phyloP scores from a whole-genome alignment of 2,888 invertebrate species.

The Synanthedon myopaeformis region DNA sequence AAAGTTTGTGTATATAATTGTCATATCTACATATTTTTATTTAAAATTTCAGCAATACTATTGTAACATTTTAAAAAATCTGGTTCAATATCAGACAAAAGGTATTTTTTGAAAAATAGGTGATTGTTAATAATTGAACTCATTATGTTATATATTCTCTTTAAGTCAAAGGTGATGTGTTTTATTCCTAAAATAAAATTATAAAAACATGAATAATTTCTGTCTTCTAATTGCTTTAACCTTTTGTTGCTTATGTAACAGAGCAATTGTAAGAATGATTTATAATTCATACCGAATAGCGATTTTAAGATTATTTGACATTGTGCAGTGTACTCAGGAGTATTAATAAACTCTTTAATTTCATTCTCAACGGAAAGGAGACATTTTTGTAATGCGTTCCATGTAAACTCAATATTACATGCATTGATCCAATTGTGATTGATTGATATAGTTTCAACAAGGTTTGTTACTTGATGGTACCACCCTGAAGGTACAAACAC shows the following conservation, averaged over 20 bases:
- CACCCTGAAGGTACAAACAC: constrained; percentile 97
- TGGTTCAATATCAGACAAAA: constrained; percentile 12
- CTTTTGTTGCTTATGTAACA: constrained; percentile 73
- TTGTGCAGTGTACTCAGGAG: constrained; percentile 76
- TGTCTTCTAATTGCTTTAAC: constrained; percentile 48
- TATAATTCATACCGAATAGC: constrained; percentile 82
- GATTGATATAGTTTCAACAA: constrained; percentile 92
- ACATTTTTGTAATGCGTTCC: constrained; percentile 74
- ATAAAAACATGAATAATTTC: constrained; percentile 39
- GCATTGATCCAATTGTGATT: constrained; percentile 99
- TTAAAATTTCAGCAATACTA: background rate
- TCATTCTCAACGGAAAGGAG: constrained; percentile 79
- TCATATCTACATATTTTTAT: background rate
- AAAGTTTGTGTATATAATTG: no score
- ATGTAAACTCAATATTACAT: constrained; percentile 82
- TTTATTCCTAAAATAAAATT: constrained; percentile 44
- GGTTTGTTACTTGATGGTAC: constrained; percentile 96
- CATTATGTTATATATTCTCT: constrained; percentile 35
- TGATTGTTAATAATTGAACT: constrained; percentile 26
- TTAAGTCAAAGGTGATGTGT: constrained; percentile 49
- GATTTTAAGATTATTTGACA: constrained; percentile 86
- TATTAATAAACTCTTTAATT: constrained; percentile 81
- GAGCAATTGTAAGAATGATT: constrained; percentile 76
- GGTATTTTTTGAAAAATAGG: constrained; percentile 19
- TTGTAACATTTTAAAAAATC: constrained; percentile 14